Conservation (phyloP, 2,888 invertebrate species). For the Syrphus vitripennis region DNA sequence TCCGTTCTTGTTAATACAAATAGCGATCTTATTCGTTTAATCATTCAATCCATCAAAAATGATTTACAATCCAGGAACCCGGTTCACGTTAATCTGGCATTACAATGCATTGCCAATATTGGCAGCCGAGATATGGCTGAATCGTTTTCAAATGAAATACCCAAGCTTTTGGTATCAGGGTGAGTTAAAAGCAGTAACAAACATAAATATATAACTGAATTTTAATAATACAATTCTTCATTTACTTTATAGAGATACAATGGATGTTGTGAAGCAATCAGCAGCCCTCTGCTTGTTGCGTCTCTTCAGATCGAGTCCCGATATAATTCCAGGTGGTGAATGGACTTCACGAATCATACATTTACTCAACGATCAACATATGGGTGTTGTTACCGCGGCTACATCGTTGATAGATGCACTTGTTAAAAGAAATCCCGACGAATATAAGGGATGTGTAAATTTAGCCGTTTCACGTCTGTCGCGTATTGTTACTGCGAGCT, state of each 20-base stretch:
- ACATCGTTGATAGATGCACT: conserved; percentile 98
- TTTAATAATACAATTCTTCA: background rate
- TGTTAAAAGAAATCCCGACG: conserved; percentile 99
- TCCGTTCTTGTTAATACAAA: conserved; percentile 99
- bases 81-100: conserved; percentile 98
- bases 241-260: conserved; percentile 89
- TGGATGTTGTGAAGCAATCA: conserved; percentile 99
- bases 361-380: conserved; percentile 98
- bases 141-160: conserved; percentile 98
- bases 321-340: conserved; percentile 98
- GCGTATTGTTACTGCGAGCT: conserved; percentile 98
- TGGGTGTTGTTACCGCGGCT: conserved; percentile 99
- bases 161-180: conserved; percentile 98
- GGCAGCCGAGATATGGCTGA: conserved; percentile 99
- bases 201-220: background rate
- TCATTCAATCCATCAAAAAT: conserved; percentile 99
- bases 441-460: conserved; percentile 99
- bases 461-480: conserved; percentile 98
- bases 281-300: conserved; percentile 98
- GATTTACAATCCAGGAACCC: conserved; percentile 98
- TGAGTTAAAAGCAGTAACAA: conserved; percentile 76
- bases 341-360: conserved; percentile 99
- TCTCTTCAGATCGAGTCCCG: conserved; percentile 96
- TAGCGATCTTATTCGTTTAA: conserved; percentile 99
- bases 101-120: conserved; percentile 99